Base-by-base conservation (phyloP, 2,113 vertebrate species). In the Serilophus lunatus region DNA sequence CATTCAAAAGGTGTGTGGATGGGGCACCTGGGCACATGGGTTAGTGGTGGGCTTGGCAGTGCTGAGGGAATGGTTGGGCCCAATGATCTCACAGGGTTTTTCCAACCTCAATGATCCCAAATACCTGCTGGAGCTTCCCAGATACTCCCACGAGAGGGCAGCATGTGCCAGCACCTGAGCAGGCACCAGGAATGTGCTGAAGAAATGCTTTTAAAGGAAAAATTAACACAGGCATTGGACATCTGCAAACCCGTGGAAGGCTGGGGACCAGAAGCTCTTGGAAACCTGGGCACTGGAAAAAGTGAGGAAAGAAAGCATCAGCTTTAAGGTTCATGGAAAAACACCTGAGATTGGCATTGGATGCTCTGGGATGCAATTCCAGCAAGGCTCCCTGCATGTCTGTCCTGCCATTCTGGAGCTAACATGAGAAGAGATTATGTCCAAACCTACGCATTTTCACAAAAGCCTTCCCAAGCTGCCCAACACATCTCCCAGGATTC, bases 141-240 rank as follows among this genome's bases (percentile, higher is more conserved):
- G 47, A 22, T 65, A 51, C 26, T 47, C 19, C 88, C 94, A 53
- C 4, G 5, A 83, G 94, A 90, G 85, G 94, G 95, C 94, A 92
- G 88, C 71, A 2, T 2, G 45, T 25, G 29, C 45, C 60, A 13
- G 33, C 57, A 18, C 3, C 68, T 1, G 0, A 42, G 14, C 4
- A 25, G 7, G 13, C 28, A 76, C 2, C 4, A 2, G 40, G 20
- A 60, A 49, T 3, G 0, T 1, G 9, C 4, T 7, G 3, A 10
- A 68, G 45, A 29, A 19, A 0, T 1, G 1, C 49, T 40, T 44
- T 35, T 10, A 28, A 33, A 40, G 28, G 26, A 20, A 44, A 47
- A 29, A 29, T 1, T 7, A n/a, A 31, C 3, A 3, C 2, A 8
- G 45, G 18, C 12, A 20, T 1, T 1, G 28, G 47, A n/a, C 16